Evolutionary conservation across 2,888 invertebrate species (phyloP).

Genomic region (Sipha maydis): DNA sequence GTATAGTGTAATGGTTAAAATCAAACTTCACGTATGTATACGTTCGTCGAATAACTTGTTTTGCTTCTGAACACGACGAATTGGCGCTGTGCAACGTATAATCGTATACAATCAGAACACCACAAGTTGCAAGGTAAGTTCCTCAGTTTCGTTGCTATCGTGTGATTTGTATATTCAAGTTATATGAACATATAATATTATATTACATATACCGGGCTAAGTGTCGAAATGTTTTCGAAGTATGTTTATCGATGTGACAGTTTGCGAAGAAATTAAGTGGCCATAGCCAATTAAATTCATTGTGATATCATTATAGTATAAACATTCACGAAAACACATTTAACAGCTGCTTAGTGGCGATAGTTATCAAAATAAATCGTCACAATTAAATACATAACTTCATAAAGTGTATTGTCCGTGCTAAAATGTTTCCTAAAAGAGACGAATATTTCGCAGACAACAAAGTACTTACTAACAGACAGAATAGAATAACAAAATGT

Average conservation of each 20-base stretch:
- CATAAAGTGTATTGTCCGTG: conserved; percentile 2
- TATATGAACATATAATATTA: background rate
- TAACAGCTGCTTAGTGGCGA: background rate
- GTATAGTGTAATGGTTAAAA: too few relatives aligned
- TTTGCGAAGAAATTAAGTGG: conserved; percentile 11
- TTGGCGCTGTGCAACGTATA: too few relatives aligned
- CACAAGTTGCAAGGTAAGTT: background rate
- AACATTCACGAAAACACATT: conserved; percentile 3
- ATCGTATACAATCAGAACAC: background rate
- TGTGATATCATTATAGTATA: background rate
- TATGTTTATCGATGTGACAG: background rate
- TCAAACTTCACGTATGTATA: too few relatives aligned
- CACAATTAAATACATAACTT: conserved; percentile 31
- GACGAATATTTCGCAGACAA: background rate
- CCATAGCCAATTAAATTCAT: conserved; percentile 17
- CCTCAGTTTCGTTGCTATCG: background rate
- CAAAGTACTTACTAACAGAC: background rate
- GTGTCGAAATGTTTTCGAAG: background rate
- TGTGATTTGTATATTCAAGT: background rate
- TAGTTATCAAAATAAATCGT: conserved; percentile 24
- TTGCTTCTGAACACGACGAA: background rate
- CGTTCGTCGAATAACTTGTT: background rate
- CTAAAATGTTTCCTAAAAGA: background rate
- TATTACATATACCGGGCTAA: background rate
- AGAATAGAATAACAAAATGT: background rate